Conservation (phyloP, 2,113 vertebrate species). For the Falco punctatus region DNA sequence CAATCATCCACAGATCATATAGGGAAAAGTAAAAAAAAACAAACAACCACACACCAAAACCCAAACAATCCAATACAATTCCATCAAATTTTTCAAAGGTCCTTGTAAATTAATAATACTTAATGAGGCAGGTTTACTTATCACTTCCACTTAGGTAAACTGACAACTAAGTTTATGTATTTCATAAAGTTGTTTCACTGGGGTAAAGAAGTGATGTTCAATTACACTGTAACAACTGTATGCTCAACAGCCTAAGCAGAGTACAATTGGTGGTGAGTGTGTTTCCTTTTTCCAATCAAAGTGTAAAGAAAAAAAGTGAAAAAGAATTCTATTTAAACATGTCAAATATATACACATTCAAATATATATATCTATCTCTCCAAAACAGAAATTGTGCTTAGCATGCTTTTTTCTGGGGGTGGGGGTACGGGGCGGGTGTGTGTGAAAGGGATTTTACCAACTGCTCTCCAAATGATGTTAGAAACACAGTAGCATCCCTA, state of each 20-base stretch:
- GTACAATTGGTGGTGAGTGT: rapidly evolving
- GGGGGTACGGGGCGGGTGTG: too few relatives aligned
- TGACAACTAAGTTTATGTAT: neutral
- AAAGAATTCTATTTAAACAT: neutral
- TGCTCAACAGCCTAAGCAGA: neutral
- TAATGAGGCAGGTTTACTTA: neutral
- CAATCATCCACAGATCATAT: neutral
- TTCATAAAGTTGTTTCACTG: neutral
- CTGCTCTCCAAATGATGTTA: neutral
- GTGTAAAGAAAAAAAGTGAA: neutral
- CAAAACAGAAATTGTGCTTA: neutral
- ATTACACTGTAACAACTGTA: neutral
- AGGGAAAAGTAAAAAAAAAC: neutral
- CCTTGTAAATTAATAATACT: neutral
- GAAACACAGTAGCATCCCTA: neutral
- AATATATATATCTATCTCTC: neutral
- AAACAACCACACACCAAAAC: neutral
- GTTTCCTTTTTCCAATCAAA: neutral
- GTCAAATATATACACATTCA: neutral
- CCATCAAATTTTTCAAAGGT: neutral
- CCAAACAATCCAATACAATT: neutral
- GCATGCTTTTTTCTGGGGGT: neutral
- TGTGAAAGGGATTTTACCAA: neutral
- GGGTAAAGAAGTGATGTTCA: neutral
- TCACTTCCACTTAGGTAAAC: neutral